Conservation (phyloP, 2,113 vertebrate species). For the Colistium nudipinnis region DNA sequence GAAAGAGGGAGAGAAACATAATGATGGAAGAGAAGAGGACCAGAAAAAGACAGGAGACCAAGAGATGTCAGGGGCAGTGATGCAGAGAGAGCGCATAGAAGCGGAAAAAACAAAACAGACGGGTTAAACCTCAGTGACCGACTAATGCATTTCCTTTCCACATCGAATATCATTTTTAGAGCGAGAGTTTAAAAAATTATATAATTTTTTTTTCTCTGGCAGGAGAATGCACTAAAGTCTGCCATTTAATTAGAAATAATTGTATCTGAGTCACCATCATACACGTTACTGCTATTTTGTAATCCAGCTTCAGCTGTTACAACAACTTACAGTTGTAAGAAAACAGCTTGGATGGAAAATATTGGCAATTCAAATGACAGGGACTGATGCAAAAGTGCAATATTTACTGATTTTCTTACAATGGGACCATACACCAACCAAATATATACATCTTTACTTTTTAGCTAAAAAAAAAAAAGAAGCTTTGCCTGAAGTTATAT, state of each 20-base stretch:
- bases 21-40: background rate
- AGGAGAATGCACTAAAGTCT: background rate
- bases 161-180: background rate
- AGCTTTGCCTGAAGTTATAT: too few species aligned
- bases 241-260: background rate
- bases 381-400: too few species aligned
- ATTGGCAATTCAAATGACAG: too few species aligned
- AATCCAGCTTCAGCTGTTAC: too few species aligned
- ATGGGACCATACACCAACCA: too few species aligned
- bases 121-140: background rate
- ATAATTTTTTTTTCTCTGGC: background rate
- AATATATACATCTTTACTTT: too few species aligned
- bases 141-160: conserved; percentile 5
- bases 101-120: background rate
- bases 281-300: background rate
- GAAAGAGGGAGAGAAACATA: background rate
- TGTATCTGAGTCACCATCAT: background rate
- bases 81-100: background rate
- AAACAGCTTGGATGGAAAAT: too few species aligned
- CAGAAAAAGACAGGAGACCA: background rate
- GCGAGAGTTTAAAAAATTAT: background rate
- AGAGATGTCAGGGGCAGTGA: background rate
- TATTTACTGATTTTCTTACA: too few species aligned
- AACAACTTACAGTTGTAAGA: too few species aligned
- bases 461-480: too few species aligned